Percentiles rank a stretch among this genome's conserved stretches.
phyloP scores from a whole-genome alignment of 2,888 invertebrate species.

The Seira sanloemensis region DNA sequence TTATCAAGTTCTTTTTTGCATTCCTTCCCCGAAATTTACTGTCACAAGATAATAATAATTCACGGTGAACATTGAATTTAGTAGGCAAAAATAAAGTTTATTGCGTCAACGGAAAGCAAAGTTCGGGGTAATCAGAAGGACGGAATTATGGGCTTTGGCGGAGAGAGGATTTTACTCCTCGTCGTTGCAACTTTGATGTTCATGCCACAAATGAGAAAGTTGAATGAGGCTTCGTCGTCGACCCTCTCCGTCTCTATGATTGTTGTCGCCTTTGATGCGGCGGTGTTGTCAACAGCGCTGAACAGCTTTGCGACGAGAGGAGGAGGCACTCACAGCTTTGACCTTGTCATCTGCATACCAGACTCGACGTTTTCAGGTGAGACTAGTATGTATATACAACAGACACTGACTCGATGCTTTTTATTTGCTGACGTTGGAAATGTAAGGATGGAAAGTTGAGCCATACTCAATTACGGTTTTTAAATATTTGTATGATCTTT shows the following conservation, averaged over 20 bases:
- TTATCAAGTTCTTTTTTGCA: no score
- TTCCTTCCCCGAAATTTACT: no score
- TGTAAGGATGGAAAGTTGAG: no score
- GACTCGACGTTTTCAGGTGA: slow-evolving; percentile 24
- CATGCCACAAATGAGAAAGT: slow-evolving; percentile 20
- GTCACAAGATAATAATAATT: no score
- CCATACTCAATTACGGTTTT: no score
- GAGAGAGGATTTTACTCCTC: neutral
- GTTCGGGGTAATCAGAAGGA: neutral
- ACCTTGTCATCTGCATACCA: slow-evolving; percentile 39
- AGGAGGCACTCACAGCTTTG: slow-evolving; percentile 44
- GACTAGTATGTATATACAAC: no score
- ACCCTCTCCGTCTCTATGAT: neutral
- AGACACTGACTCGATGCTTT: no score
- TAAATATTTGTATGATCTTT: no score
- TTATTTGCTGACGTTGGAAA: no score
- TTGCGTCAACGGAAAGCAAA: no score
- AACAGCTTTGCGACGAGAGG: slow-evolving; percentile 32
- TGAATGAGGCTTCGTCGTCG: slow-evolving; percentile 2
- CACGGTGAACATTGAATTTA: no score
- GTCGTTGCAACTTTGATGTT: slow-evolving; percentile 11
- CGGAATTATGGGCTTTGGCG: slow-evolving; percentile 17
- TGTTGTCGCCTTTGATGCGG: slow-evolving; percentile 50
- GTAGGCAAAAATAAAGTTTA: no score
- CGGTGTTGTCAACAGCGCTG: slow-evolving; percentile 21